These are phyloP conservation scores for Poecilia picta DNA, from an alignment of 2,797 vertebrate genomes.

Conservation along the genomic window DNA sequence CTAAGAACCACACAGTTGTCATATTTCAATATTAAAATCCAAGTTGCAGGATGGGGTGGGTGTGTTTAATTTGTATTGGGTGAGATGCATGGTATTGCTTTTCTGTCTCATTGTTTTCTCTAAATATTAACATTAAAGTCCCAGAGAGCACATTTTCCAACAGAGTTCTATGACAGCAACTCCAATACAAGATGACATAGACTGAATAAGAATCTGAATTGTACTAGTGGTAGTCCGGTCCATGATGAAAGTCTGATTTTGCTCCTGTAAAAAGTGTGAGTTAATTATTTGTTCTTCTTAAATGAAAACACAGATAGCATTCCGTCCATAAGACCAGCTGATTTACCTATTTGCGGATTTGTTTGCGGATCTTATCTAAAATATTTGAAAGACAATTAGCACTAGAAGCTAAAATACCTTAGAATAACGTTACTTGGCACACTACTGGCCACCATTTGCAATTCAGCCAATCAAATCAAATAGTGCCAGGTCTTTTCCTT, in stretches of 20 bases:
- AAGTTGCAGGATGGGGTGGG: not conserved
- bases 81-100: too few species aligned
- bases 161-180: not conserved
- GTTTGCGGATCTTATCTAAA: too few species aligned
- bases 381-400: too few species aligned
- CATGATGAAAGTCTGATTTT: not conserved
- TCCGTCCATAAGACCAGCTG: not conserved
- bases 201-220: not conserved
- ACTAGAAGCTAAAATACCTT: too few species aligned
- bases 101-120: too few species aligned
- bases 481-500: too few species aligned
- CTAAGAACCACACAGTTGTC: not conserved
- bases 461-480: too few species aligned
- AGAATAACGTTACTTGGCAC: too few species aligned
- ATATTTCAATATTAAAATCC: not conserved
- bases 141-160: too few species aligned
- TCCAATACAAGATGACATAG: not conserved
- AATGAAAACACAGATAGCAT: not conserved
- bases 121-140: too few species aligned
- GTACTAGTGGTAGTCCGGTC: not conserved
- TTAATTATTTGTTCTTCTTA: not conserved
- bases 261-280: not conserved
- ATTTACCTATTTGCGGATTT: not conserved
- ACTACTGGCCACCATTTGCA: too few species aligned
- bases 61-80: not conserved